phyloP scores from a whole-genome alignment of 2,888 invertebrate species.

The Eupithecia dodoneata region DNA sequence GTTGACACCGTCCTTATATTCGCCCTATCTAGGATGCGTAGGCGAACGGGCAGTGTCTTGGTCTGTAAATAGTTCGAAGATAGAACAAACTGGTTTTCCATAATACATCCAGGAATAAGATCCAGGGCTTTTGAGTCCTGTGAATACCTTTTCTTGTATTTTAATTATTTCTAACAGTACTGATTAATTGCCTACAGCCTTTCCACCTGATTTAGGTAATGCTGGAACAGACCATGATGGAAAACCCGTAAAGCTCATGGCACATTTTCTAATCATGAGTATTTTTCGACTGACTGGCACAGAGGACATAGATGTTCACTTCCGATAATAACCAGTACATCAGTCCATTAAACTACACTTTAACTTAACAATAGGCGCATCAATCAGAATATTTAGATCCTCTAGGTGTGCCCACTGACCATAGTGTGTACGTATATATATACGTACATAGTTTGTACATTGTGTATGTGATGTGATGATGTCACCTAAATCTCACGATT shows the following conservation, averaged over 20 bases:
- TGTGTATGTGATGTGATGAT: constrained; percentile 25
- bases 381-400: constrained; percentile 22
- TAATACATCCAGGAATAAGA: not conserved
- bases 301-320: not conserved
- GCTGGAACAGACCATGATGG: not conserved
- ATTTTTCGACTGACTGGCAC: not conserved
- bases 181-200: not conserved
- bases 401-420: constrained; percentile 23
- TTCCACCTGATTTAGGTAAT: not conserved
- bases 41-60: not conserved
- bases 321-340: constrained; percentile 13
- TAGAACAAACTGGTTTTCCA: not conserved
- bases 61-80: not conserved
- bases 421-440: not conserved
- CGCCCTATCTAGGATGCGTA: not conserved
- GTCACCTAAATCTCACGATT: constrained; percentile 54
- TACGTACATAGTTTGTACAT: too few relatives aligned
- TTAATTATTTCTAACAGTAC: not conserved
- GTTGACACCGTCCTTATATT: not conserved
- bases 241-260: not conserved
- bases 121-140: not conserved
- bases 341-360: constrained; percentile 25
- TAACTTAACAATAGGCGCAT: constrained; percentile 36
- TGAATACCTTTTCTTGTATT: not conserved
- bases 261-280: not conserved